Evolutionary conservation across 2,113 vertebrate genomes (phyloP).

Genomic region (Pollimyrus isidori): DNA sequence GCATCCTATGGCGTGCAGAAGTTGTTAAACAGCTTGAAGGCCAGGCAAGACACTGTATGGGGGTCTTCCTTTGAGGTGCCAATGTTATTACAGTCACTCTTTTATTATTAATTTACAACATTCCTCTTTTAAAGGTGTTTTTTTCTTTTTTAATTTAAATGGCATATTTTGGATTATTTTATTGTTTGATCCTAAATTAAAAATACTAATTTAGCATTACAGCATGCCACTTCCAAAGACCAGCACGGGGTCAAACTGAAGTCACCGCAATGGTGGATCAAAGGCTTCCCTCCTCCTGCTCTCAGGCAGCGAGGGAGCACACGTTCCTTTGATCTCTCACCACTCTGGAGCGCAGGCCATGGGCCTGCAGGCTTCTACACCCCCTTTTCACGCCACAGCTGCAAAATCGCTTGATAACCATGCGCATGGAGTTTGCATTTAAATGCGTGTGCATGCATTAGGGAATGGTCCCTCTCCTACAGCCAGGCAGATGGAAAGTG

Average conservation of each 20-base stretch:
- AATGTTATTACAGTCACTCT: not conserved
- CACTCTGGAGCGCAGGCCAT: conserved; percentile 47
- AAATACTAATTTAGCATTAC: not conserved
- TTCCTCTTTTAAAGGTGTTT: not conserved
- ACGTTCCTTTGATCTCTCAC: conserved; percentile 54
- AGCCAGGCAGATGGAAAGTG: not conserved
- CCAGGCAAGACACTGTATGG: not conserved
- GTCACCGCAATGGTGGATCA: conserved; percentile 59
- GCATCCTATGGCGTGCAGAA: not conserved
- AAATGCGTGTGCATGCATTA: not conserved
- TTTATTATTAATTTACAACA: not conserved
- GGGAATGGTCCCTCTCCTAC: not conserved
- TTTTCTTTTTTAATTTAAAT: not conserved
- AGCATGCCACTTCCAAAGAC: conserved; percentile 18
- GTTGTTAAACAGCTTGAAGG: not conserved
- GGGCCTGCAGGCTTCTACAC: conserved; percentile 39
- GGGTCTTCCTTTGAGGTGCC: not conserved
- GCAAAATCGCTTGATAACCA: conserved; percentile 4
- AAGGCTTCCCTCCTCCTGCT: conserved; percentile 46
- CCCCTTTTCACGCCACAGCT: conserved; percentile 42
- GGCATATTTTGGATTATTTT: not conserved
- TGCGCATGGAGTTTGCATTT: conserved; percentile 5
- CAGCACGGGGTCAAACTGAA: conserved; percentile 50
- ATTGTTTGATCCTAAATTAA: not conserved
- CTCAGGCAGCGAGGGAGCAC: conserved; percentile 41